Evolutionary conservation across 1,140 invertebrate genomes (phyloP), one percentile per base, ranked within the genome.

Genomic region (Homarus americanus): DNA sequence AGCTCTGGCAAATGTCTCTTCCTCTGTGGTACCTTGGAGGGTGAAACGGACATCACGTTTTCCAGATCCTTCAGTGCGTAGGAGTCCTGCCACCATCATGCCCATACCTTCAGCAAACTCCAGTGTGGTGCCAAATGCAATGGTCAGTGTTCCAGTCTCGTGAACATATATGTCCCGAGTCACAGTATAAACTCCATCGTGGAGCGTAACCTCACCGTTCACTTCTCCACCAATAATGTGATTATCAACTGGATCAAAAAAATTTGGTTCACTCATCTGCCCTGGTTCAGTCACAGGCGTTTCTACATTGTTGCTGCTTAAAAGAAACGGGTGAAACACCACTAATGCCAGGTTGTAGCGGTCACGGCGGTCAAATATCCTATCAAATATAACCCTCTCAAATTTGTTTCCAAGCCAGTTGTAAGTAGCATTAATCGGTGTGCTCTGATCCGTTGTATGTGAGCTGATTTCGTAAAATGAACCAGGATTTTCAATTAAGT

Each of bases 391-490:
- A 93, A 96, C 95, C 75, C 96, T 95, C 93, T 98, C 97, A 91
- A 97, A 96, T 1, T 95, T 95, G 93, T 95, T 96, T 24, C 98
- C 98, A 91, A 99, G 95, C 97, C 98, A 99, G 93, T 99, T 99
- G 93, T 96, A 97, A 5, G 97, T 97, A 91, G 98, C 98, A 94
- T 99, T 98, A 12, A 99, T 97, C n/a, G 96, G 95, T 94, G 97
- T 97, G 93, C 98, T 98, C 93, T 99, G 98, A 94, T 99, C 98
- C 93, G 97, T 96, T 2, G 99, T 95, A 93, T 99, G 98, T 1
- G 98, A 98, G 1, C 98, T 98, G 76, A 99, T 97, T 95, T 99
- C 99, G 94, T 97, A 99, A 84, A 95, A 96, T 24, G 98, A 98
- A 79, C 97, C 96, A 0, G 96, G 96, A 95, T 99, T 99, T 85